Conservation (phyloP, 1,140 invertebrate genomes). For the Drosophila obscura region DNA sequence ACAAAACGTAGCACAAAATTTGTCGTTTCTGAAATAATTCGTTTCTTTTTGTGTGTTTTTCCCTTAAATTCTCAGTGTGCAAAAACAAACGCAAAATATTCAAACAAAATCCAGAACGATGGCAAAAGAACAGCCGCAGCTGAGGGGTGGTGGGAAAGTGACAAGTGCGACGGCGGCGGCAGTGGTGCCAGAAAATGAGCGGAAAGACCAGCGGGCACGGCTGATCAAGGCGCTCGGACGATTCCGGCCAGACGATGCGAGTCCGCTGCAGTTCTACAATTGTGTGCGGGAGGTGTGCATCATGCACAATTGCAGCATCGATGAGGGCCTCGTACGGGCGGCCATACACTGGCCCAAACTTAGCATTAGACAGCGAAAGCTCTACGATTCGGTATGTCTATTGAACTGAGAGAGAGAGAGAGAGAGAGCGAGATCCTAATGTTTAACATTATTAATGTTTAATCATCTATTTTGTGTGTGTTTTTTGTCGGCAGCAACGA, state of each 20-base stretch:
- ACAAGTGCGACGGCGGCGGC: background rate
- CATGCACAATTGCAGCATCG: conserved; percentile 69
- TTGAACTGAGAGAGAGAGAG: background rate
- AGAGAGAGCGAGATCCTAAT: too few species aligned
- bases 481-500: conserved; percentile 21
- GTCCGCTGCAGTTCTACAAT: conserved; percentile 66
- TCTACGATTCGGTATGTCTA: conserved; percentile 59
- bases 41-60: background rate
- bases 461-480: too few species aligned
- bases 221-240: conserved; percentile 44
- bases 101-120: too few species aligned
- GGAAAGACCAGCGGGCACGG: conserved; percentile 34
- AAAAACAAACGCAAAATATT: background rate
- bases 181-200: background rate
- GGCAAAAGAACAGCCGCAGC: too few species aligned
- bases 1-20: background rate
- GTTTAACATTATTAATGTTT: too few species aligned
- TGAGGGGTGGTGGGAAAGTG: background rate
- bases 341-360: conserved; percentile 37
- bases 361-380: conserved; percentile 20
- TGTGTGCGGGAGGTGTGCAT: conserved; percentile 65
- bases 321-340: conserved; percentile 60
- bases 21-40: background rate
- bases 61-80: background rate
- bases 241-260: conserved; percentile 53